Base-by-base conservation (phyloP, 2,888 invertebrate genomes). In the Dryococelus australis region DNA sequence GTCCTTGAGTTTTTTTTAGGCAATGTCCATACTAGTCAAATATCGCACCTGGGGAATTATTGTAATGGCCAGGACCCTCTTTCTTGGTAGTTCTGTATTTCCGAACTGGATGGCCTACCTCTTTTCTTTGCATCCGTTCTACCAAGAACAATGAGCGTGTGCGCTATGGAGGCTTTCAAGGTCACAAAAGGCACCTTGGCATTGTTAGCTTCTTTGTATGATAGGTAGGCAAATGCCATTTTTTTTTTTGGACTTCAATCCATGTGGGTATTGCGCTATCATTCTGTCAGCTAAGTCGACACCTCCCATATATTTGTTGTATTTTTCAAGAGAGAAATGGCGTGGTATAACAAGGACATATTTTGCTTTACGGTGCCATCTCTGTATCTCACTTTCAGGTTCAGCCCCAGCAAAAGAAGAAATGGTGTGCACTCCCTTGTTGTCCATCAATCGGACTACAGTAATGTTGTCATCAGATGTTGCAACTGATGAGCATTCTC, bases 401-500 rank as follows among this genome's bases (percentile, higher is more conserved):
- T 86, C 20, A 0, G n/a, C 51, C n/a, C 85, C 65, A 28, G 78
- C 79, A 84, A 26, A 88, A 27, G 86, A 53, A 26, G 88, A 87
- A 12, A 79, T 87, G 26, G 65, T 87, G 47, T 87, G 53, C 20
- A 87, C 83, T 3, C 16, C 26, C 28, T 53, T 81, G n/a, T n/a
- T n/a, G 84, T 89, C 88, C 84, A 88, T 87, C 88, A 86, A 89
- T 16, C 87, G 84, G 10, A 53, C 65, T 28, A 87, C 27, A 6
- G 87, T 87, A 27, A 47, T 47, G 35, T 87, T 51, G 9, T 84
- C 51, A n/a, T 84, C 16, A 84, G 65, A 65, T 16, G 43, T 84
- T 27, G 84, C 51, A 26, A 84, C 43, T 47, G 84, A 26, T 10
- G 6, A 43, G 26, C 80, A 43, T 20, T 16, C 65, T 65, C 65